A percentile compares a stretch with the other conserved stretches of the same genome.
phyloP scores from a whole-genome alignment of 2,113 vertebrate genomes.

The Macquaria ambigua region DNA sequence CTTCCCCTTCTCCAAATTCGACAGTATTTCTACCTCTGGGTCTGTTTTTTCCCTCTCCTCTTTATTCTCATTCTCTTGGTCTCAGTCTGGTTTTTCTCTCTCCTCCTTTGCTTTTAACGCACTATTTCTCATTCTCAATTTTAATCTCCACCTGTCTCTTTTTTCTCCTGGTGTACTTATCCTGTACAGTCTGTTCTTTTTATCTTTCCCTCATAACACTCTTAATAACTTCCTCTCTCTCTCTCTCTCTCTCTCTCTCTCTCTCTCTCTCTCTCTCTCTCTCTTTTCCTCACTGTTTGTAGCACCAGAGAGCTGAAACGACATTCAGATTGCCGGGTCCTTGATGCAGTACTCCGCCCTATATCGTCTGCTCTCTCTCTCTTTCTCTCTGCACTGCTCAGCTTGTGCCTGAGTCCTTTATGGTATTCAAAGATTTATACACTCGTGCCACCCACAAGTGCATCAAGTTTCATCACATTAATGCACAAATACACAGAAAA shows the following conservation, averaged over 20 bases:
- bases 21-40: neutral
- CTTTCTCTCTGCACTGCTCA: neutral
- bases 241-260: neutral
- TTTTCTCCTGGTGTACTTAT: neutral
- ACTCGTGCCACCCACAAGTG: slow-evolving; percentile 16
- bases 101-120: neutral
- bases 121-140: neutral
- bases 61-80: neutral
- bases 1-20: neutral
- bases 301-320: slow-evolving; percentile 3
- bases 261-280: too few relatives aligned
- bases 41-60: neutral
- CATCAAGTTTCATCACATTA: neutral
- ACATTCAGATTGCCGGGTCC: neutral
- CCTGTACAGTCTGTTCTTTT: neutral
- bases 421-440: slow-evolving; percentile 27
- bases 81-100: neutral
- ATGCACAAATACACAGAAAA: slow-evolving; percentile 17
- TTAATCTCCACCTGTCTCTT: neutral
- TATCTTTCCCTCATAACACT: neutral
- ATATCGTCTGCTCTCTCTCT: neutral
- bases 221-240: neutral
- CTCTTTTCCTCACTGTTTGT: neutral
- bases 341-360: slow-evolving; percentile 1
- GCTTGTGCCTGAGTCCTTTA: slow-evolving; percentile 16